Evolutionary conservation across 2,797 vertebrate species (phyloP).

Genomic region (Cirrhinus molitorella): DNA sequence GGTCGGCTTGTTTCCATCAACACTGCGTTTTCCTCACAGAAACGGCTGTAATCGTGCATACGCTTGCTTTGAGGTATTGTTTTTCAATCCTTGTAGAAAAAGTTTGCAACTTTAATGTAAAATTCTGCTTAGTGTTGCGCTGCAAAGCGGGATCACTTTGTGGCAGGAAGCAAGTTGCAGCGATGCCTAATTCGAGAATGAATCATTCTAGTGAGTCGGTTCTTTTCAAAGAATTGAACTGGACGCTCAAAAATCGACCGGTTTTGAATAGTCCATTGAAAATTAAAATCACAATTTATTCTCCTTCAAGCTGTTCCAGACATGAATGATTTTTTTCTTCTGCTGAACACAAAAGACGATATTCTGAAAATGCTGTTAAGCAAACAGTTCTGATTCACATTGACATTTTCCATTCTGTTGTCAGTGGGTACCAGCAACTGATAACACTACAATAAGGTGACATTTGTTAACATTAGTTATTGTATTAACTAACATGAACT

Average conservation of each 20-base stretch:
- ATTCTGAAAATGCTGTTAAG: not conserved
- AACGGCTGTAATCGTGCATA: not conserved
- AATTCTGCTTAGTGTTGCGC: slow-evolving; percentile 67
- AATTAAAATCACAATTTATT: not conserved
- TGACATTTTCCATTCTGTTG: not conserved
- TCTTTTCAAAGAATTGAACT: slow-evolving; percentile 15
- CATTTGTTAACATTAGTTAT: too few relatives aligned
- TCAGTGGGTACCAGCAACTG: not conserved
- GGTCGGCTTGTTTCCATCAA: slow-evolving; percentile 43
- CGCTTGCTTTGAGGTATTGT: not conserved
- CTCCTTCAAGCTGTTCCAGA: not conserved
- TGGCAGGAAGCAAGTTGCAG: slow-evolving; percentile 76
- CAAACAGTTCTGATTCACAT: not conserved
- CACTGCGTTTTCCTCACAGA: slow-evolving; percentile 63
- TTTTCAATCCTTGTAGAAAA: slow-evolving; percentile 62
- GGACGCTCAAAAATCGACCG: not conserved
- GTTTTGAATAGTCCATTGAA: not conserved
- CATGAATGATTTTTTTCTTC: not conserved
- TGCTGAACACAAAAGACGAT: not conserved
- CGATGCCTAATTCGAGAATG: slow-evolving; percentile 18
- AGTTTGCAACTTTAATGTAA: slow-evolving; percentile 79
- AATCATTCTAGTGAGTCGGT: slow-evolving; percentile 15
- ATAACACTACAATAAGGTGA: too few relatives aligned
- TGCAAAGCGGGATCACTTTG: slow-evolving; percentile 78
- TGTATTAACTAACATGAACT: too few relatives aligned